Evolutionary conservation across 1,140 invertebrate genomes (phyloP).

Genomic region (Lineus longissimus): DNA sequence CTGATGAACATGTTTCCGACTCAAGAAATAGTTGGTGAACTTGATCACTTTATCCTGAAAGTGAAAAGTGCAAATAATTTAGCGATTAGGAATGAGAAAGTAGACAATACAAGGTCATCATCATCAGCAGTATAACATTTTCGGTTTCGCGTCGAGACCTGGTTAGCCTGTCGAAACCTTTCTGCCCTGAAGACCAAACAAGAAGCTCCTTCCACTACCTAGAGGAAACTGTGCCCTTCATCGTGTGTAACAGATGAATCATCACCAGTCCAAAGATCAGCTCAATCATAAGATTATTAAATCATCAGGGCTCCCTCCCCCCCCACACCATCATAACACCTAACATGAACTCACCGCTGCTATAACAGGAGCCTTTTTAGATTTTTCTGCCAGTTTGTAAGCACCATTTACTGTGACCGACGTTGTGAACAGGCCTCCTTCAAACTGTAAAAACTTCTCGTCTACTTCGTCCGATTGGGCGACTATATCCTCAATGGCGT

Average conservation of each 20-base stretch:
- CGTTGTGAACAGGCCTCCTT: slow-evolving; percentile 74
- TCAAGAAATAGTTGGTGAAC: slow-evolving; percentile 86
- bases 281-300: too few relatives aligned
- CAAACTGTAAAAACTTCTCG: slow-evolving; percentile 79
- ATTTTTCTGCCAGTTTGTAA: slow-evolving; percentile 66
- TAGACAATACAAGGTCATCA: background rate
- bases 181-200: background rate
- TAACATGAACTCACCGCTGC: slow-evolving; percentile 35
- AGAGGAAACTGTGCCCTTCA: too few relatives aligned
- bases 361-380: slow-evolving; percentile 67
- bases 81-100: slow-evolving; percentile 41
- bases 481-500: slow-evolving; percentile 83
- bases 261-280: too few relatives aligned
- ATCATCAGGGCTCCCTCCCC: too few relatives aligned
- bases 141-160: background rate
- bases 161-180: too few relatives aligned
- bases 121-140: background rate
- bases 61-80: slow-evolving; percentile 40
- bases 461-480: slow-evolving; percentile 94
- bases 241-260: background rate
- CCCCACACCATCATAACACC: too few relatives aligned
- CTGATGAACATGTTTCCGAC: slow-evolving; percentile 82
- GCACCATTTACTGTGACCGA: slow-evolving; percentile 70
- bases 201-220: too few relatives aligned
- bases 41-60: slow-evolving; percentile 76